Conservation (phyloP, 2,113 vertebrate genomes). For the Poecile atricapillus region DNA sequence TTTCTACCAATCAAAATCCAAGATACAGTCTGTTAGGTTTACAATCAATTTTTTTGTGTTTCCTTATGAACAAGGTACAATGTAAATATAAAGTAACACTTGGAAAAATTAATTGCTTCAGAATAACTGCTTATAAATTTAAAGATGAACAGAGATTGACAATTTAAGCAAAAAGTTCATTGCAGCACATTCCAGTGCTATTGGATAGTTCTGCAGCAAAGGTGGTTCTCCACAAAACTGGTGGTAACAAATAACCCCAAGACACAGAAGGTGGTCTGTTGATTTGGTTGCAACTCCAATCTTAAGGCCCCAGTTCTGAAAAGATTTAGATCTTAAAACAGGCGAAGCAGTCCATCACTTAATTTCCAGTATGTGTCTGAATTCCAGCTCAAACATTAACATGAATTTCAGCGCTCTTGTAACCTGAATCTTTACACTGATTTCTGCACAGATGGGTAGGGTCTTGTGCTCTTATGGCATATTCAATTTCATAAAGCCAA, state of each 20-base stretch:
- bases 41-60: not conserved
- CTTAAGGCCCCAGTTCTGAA: not conserved
- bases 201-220: not conserved
- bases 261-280: not conserved
- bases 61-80: not conserved
- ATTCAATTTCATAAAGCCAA: not conserved
- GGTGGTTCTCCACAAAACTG: not conserved
- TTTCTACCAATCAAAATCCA: slow-evolving; percentile 48
- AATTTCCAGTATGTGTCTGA: not conserved
- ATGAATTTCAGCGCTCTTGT: not conserved
- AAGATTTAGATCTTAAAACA: not conserved
- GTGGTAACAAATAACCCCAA: not conserved
- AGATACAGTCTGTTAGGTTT: not conserved
- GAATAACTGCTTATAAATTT: not conserved
- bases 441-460: not conserved
- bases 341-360: not conserved
- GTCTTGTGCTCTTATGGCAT: not conserved
- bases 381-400: not conserved
- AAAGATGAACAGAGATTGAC: not conserved
- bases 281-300: not conserved
- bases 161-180: not conserved
- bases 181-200: not conserved
- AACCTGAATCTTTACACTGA: not conserved
- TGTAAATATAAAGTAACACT: not conserved
- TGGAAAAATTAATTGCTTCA: slow-evolving; percentile 1